phyloP scores from a whole-genome alignment of 2,113 vertebrate genomes.

The Ailurus styani region DNA sequence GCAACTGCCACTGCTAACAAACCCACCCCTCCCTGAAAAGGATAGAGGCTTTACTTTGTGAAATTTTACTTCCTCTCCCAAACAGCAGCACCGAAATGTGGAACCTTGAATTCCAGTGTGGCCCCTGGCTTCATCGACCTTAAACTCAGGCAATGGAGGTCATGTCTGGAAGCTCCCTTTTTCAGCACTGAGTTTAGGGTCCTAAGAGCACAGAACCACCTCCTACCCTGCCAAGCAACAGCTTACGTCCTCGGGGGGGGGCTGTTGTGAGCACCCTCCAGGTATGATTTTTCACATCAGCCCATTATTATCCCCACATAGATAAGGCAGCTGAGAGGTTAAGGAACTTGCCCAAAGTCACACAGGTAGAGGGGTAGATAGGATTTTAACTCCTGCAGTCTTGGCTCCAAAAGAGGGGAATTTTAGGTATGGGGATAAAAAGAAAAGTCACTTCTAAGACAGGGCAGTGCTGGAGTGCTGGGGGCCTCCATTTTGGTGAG shows the following conservation, averaged over 20 bases:
- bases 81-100: neutral
- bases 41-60: neutral
- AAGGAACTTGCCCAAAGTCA: neutral
- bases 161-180: neutral
- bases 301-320: fast-evolving
- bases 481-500: neutral
- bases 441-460: neutral
- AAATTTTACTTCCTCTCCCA: neutral
- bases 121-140: neutral
- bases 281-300: fast-evolving
- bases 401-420: neutral
- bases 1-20: neutral
- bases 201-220: neutral
- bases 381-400: neutral
- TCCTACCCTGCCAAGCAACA: neutral
- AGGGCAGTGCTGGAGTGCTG: fast-evolving
- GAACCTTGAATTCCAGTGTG: neutral
- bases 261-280: too few relatives aligned
- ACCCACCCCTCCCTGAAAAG: neutral
- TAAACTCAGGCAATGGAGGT: neutral
- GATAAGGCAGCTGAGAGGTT: neutral
- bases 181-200: neutral
- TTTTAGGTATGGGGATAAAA: neutral
- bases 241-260: fast-evolving
- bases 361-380: neutral